phyloP scores from a whole-genome alignment of 2,888 invertebrate genomes.

The Drosophila anomelani region DNA sequence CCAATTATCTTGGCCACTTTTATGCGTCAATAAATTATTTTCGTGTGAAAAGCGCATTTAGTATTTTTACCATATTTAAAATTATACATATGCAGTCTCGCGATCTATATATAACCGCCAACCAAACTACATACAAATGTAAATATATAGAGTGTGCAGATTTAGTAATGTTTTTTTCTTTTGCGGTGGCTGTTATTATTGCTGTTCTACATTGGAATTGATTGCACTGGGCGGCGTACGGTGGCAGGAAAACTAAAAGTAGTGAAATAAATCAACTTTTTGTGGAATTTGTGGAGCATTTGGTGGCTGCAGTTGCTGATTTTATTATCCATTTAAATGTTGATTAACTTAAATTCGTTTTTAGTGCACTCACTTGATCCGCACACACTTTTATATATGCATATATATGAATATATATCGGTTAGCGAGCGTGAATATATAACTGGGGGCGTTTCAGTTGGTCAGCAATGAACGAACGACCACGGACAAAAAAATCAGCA shows the following conservation, averaged over 20 bases:
- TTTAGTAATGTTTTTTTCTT: slow-evolving; percentile 18
- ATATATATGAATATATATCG: background rate
- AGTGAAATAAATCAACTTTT: slow-evolving; percentile 37
- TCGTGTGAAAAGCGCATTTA: slow-evolving; percentile 64
- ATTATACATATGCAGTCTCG: slow-evolving; percentile 22
- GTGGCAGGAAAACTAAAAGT: slow-evolving; percentile 20
- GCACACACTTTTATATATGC: background rate
- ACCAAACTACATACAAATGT: background rate
- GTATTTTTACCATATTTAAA: slow-evolving; percentile 38
- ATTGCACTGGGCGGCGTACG: slow-evolving; percentile 47
- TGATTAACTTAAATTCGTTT: slow-evolving; percentile 77
- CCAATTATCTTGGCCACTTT: slow-evolving; percentile 65
- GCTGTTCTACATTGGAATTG: slow-evolving; percentile 69
- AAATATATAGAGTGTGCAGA: slow-evolving; percentile 14
- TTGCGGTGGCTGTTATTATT: slow-evolving; percentile 28
- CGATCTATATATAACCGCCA: slow-evolving; percentile 27
- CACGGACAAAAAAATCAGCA: slow-evolving; percentile 56
- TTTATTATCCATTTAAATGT: slow-evolving; percentile 79
- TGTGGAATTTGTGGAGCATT: slow-evolving; percentile 32
- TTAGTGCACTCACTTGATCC: slow-evolving; percentile 66
- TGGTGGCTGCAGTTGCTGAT: slow-evolving; percentile 53
- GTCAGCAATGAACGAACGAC: slow-evolving; percentile 15
- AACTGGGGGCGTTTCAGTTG: slow-evolving; percentile 32
- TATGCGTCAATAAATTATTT: slow-evolving; percentile 79
- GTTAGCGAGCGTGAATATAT: slow-evolving; percentile 19